phyloP scores from a whole-genome alignment of 2,888 invertebrate genomes.

The Pharmacophagus antenor region DNA sequence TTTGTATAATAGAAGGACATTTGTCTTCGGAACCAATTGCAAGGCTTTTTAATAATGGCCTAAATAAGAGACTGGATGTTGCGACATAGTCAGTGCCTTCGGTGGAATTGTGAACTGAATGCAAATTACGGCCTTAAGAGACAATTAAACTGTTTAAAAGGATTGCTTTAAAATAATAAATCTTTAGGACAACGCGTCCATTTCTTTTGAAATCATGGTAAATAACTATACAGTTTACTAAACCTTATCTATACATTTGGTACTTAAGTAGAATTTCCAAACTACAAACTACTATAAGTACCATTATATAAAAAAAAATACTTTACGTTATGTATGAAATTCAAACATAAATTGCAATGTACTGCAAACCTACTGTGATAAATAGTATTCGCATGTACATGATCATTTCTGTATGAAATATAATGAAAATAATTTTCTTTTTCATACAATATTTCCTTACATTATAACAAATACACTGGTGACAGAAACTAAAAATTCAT shows the following conservation, averaged over 20 bases:
- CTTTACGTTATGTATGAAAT: neutral
- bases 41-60: conserved; percentile 29
- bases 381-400: no score
- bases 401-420: no score
- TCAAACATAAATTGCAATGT: no score
- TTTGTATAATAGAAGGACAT: conserved; percentile 21
- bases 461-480: no score
- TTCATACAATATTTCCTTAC: no score
- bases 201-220: neutral
- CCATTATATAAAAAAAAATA: neutral
- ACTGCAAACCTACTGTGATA: no score
- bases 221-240: neutral
- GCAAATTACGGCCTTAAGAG: conserved; percentile 25
- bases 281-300: neutral
- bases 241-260: neutral
- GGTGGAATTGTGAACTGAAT: conserved; percentile 26
- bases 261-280: no score
- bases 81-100: conserved; percentile 25
- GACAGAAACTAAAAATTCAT: no score
- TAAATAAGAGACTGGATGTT: conserved; percentile 27
- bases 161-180: conserved; percentile 7
- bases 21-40: conserved; percentile 27
- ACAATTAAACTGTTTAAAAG: conserved; percentile 11
- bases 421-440: no score
- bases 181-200: neutral